Evolutionary conservation across 37 sponge, comb jelly and placozoan species (phyloP).

Genomic region (Lycopodina hypogea): DNA sequence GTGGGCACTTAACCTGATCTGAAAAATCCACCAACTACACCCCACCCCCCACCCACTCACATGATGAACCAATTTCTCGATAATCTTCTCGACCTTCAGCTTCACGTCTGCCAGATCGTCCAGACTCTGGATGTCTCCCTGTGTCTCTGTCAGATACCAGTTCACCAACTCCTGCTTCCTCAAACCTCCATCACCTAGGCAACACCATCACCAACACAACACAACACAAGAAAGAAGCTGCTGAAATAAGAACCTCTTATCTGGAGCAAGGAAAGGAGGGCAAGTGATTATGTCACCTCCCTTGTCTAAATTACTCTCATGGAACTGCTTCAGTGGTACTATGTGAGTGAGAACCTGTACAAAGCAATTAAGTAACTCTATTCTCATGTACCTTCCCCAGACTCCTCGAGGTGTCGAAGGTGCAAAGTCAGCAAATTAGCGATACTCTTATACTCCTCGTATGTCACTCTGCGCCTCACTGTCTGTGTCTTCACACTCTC

Average conservation of each 20-base stretch:
- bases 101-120: slow-evolving; percentile 82
- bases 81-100: slow-evolving; percentile 84
- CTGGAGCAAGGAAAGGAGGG: too few species aligned
- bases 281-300: too few species aligned
- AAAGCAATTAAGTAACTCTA: too few species aligned
- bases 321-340: too few species aligned
- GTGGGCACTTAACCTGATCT: too few species aligned
- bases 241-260: neutral
- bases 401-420: slow-evolving; percentile 84
- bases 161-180: slow-evolving; percentile 72
- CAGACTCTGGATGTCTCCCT: slow-evolving; percentile 82
- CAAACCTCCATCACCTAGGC: slow-evolving; percentile 64
- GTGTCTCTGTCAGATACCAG: slow-evolving; percentile 92
- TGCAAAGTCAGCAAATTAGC: slow-evolving; percentile 89
- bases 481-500: neutral
- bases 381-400: slow-evolving; percentile 27
- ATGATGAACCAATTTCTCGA: slow-evolving; percentile 87
- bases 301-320: too few species aligned
- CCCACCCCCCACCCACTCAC: too few species aligned
- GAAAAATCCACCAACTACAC: too few species aligned
- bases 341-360: too few species aligned
- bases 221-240: neutral
- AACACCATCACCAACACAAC: too few species aligned
- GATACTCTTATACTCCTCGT: slow-evolving; percentile 90
- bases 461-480: slow-evolving; percentile 76